Base-by-base conservation (phyloP, 2,113 vertebrate species). In the Percina caprodes region DNA sequence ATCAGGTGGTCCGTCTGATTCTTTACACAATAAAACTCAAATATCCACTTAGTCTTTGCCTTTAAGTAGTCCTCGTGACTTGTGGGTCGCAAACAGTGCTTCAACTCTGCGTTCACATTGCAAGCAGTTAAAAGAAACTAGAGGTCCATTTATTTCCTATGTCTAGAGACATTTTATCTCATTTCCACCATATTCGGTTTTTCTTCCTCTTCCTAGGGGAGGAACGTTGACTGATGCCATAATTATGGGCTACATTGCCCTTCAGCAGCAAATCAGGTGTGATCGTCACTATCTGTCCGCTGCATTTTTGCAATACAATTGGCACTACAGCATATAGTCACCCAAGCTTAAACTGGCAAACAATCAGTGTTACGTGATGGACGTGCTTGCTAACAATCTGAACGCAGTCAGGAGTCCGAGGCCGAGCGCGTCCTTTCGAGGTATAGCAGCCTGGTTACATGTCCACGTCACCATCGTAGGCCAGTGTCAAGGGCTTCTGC, bases 401-500 rank as follows among this genome's bases (percentile, higher is more conserved):
- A 69, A 69, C 10, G 48, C 59, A 79, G 67, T 74, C 69, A 54
- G 67, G 58, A 48, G 56, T 85, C 65, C 24, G 59, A 74, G 66
- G 69, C 73, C 13, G 16, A 69, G 74, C 13, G 21, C 55, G 71
- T 83, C 78, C 58, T 73, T 51, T 55, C 79, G 86, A 85, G 81
- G 85, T 89, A 78, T 46, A 72, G 74, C 82, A 75, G 59, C 42
- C 54, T 75, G 77, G 85, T 97, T 94, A 99, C 98, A 99, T 99
- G 86, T 99, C 98, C 91, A 96, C 89, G 82, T 99, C 97, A 84
- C 97, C 97, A 6, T 99, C 98, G 1, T 99, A 99, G 83, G 97
- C 97, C 93, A 99, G 95, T 86, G 98, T 97, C 85, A 99, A 92
- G 86, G 97, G 97, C 92, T 99, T 99, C 94, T 99, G 98, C 19